Percentiles rank a stretch among this genome's conserved stretches.
Evolutionary conservation across 35 echinoderm and acorn worm species (phyloP).

Genomic region (Anneissia japonica): DNA sequence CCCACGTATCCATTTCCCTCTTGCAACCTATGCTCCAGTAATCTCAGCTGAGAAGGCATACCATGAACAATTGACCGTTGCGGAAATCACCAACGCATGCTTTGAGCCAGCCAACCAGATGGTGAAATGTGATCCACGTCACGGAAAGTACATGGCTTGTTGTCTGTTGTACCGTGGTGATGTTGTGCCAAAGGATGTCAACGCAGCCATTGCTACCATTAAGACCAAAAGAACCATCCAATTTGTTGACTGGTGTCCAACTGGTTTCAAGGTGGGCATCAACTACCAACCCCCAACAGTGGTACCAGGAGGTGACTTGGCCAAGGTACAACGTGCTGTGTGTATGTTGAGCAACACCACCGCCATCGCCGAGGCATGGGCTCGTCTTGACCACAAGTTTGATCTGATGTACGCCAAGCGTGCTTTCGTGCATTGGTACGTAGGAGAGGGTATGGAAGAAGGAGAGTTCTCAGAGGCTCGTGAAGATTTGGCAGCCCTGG

Average conservation of each 20-base stretch:
- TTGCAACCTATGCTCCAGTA: no score
- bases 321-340: slow-evolving; percentile 22
- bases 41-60: no score
- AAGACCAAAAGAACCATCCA: neutral
- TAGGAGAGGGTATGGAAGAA: slow-evolving; percentile 42
- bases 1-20: no score
- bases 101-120: no score
- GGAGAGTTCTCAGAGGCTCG: slow-evolving; percentile 36
- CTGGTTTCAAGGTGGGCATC: neutral
- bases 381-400: slow-evolving; percentile 35
- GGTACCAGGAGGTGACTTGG: neutral
- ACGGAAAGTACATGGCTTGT: no score
- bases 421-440: slow-evolving; percentile 47
- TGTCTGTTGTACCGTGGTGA: no score
- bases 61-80: neutral
- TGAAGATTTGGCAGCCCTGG: slow-evolving; percentile 28
- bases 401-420: slow-evolving; percentile 41
- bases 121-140: no score
- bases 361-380: slow-evolving; percentile 33
- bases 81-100: no score
- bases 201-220: neutral
- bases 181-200: no score
- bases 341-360: slow-evolving; percentile 54
- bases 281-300: neutral
- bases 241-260: neutral